These are phyloP conservation scores for Rhimphoctona megacephalus DNA, from an alignment of 2,888 invertebrate genomes.

Conservation along the genomic window DNA sequence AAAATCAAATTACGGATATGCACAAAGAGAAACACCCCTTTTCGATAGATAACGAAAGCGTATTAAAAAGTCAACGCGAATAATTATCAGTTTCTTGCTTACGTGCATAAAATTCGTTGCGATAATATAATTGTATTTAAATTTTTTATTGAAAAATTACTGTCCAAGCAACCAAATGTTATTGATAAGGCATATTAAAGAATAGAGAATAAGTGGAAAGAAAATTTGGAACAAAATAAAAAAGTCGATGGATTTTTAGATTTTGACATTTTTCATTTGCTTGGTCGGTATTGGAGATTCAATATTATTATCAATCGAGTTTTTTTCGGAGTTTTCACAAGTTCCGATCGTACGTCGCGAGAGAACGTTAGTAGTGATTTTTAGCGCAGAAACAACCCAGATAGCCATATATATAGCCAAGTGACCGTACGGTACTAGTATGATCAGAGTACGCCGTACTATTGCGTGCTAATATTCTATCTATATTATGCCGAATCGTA, in stretches of 20 bases:
- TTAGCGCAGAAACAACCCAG: background rate
- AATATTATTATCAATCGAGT: background rate
- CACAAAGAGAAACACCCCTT: conserved; percentile 38
- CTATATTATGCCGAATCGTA: too few relatives aligned
- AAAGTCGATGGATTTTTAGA: background rate
- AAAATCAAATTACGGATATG: conserved; percentile 40
- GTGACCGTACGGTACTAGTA: too few relatives aligned
- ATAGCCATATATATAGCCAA: too few relatives aligned
- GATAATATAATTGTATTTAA: background rate
- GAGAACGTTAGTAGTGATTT: background rate
- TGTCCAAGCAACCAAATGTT: background rate
- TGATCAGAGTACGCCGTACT: too few relatives aligned
- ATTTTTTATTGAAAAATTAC: background rate
- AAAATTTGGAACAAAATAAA: background rate
- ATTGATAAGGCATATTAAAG: background rate
- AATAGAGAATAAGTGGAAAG: background rate
- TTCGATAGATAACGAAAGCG: conserved; percentile 54
- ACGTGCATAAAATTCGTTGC: conserved; percentile 31
- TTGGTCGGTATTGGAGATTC: background rate
- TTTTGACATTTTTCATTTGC: background rate
- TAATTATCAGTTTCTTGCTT: conserved; percentile 9
- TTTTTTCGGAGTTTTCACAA: background rate
- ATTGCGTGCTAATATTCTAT: too few relatives aligned
- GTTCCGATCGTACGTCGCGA: background rate
- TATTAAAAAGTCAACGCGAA: conserved; percentile 11